Evolutionary conservation across 2,888 invertebrate species (phyloP).

Genomic region (Hyposoter dolosus): DNA sequence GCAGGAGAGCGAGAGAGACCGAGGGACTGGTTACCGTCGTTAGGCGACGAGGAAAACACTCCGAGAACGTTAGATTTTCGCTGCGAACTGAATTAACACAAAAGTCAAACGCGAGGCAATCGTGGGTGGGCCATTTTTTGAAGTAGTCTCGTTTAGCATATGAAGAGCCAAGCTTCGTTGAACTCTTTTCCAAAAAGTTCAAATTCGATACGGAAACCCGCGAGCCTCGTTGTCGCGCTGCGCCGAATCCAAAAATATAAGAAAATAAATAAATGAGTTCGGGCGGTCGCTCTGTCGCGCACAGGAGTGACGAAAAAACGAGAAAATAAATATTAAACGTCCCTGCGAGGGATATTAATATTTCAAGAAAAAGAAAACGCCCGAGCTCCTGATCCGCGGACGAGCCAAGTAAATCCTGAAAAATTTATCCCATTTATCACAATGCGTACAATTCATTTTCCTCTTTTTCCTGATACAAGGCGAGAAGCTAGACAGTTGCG

Average conservation of each 20-base stretch:
- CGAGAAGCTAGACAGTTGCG: neutral
- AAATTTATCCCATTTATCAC: constrained; percentile 55
- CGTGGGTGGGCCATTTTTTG: constrained; percentile 67
- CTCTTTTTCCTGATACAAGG: constrained; percentile 9
- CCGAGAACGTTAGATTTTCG: constrained; percentile 66
- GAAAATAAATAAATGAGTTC: constrained; percentile 41
- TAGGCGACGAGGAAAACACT: constrained; percentile 49
- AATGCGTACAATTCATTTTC: constrained; percentile 16
- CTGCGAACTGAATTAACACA: constrained; percentile 64
- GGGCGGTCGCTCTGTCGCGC: constrained; percentile 27
- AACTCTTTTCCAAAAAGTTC: constrained; percentile 43
- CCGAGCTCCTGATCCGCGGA: neutral
- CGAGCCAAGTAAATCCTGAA: constrained; percentile 55
- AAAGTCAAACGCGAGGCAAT: constrained; percentile 52
- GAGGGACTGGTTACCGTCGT: constrained; percentile 37
- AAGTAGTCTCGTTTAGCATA: constrained; percentile 66
- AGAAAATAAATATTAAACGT: constrained; percentile 56
- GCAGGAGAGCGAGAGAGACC: constrained; percentile 35
- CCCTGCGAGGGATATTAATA: constrained; percentile 53
- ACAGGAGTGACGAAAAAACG: constrained; percentile 24
- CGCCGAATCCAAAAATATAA: constrained; percentile 76
- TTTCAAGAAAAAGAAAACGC: constrained; percentile 36
- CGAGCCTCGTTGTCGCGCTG: constrained; percentile 65
- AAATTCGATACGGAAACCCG: constrained; percentile 70
- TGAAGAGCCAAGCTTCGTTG: constrained; percentile 59